Conservation (phyloP, 1,140 invertebrate species). For the Scaptomyza montana region DNA sequence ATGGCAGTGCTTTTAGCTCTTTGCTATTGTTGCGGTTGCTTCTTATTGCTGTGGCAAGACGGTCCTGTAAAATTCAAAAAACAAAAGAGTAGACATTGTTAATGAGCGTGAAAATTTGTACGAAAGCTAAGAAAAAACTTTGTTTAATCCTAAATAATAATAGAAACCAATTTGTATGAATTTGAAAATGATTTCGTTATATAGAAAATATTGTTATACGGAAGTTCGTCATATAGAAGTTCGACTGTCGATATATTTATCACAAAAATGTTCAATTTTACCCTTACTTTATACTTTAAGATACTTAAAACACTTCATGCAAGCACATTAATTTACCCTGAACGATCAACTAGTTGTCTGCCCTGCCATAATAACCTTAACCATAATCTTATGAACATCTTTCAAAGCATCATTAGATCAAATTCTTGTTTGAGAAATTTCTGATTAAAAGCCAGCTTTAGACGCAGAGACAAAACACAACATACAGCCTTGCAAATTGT, state of each 20-base stretch:
- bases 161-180: too few species aligned
- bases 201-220: too few species aligned
- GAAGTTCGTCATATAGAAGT: too few species aligned
- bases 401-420: not conserved
- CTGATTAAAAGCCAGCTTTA: not conserved
- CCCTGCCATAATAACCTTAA: not conserved
- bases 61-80: conserved; percentile 32
- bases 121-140: too few species aligned
- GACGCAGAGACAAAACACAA: not conserved
- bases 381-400: not conserved
- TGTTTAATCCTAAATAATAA: too few species aligned
- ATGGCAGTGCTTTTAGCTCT: conserved; percentile 72
- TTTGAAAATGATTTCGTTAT: too few species aligned
- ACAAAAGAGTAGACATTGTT: not conserved
- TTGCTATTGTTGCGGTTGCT: conserved; percentile 62
- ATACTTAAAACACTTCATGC: not conserved
- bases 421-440: not conserved
- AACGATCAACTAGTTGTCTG: not conserved
- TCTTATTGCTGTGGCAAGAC: conserved; percentile 48
- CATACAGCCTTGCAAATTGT: conserved; percentile 13
- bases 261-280: too few species aligned
- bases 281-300: too few species aligned
- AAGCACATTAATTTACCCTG: not conserved
- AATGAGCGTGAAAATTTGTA: too few species aligned
- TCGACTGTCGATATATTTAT: too few species aligned